Conservation (phyloP, 2,797 vertebrate genomes). For the Botia almorhae region DNA sequence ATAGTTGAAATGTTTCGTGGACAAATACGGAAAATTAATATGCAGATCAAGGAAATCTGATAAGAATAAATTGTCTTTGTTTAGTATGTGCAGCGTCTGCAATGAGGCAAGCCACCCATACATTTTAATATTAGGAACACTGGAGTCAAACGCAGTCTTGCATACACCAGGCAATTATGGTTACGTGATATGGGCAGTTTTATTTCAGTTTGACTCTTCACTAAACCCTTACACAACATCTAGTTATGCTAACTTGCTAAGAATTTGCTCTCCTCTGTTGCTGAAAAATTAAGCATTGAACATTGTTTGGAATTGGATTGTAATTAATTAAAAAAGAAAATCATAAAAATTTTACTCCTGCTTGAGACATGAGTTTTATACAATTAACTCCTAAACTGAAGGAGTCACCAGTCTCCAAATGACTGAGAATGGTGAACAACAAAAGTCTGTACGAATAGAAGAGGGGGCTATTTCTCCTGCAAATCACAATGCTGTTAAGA, state of each 20-base stretch:
- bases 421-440: neutral
- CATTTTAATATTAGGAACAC: conserved; percentile 20
- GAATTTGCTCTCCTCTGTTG: neutral
- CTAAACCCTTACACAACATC: neutral
- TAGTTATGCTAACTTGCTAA: neutral
- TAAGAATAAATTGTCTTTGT: conserved; percentile 65
- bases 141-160: conserved; percentile 10
- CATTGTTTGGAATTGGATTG: neutral
- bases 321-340: neutral
- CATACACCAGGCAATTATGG: neutral
- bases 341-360: neutral
- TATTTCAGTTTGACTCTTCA: neutral
- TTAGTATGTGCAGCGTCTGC: conserved; percentile 58
- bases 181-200: neutral
- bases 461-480: neutral
- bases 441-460: neutral
- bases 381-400: neutral
- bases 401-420: too few relatives aligned
- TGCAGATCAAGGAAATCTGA: conserved; percentile 71
- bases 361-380: neutral
- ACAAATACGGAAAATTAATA: conserved; percentile 75
- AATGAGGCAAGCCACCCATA: conserved; percentile 51
- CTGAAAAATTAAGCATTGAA: neutral
- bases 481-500: neutral
- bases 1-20: conserved; percentile 71